Base-by-base conservation (phyloP, 2,888 invertebrate species). In the Zygaena filipendulae region DNA sequence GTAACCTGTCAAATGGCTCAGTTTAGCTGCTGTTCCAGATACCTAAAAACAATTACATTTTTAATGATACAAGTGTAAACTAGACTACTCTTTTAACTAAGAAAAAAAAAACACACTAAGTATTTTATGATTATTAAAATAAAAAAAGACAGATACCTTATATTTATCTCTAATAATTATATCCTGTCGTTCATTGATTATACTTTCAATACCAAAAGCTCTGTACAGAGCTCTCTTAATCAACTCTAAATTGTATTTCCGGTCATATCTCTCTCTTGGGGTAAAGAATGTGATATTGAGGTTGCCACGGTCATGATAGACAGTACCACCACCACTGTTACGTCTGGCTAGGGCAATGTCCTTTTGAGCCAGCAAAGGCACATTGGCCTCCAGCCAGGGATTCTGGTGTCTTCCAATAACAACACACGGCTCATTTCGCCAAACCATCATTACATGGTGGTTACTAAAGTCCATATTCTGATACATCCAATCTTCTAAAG, bases 321-420 rank as follows among this genome's bases (percentile, higher is more conserved):
- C 97, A 3, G 97, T 90, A 13, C 97, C 98, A 35, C 99, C 92
- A 13, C 98, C 98, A 66, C 97, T 97, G 54, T 93, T 93, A 21
- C 99, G 84, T 32, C 99, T 84, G 0, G 92, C 97, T 35, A 97
- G 51, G 7, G 84, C 79, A 31, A 97, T 87, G 9, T 87, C 87
- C 21, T 83, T 79, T 25, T 86, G 84, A 36, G 81, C 58, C 25
- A 92, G 62, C 21, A 82, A 81, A 2, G 86, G 82, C 2, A 93
- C 72, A 62, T 97, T 91, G 2, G 92, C 89, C 64, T 99, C 98
- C 16, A 88, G 62, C 91, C 97, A 99, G 1, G 97, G 95, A 69
- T 99, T 99, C 67, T 98, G 98, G 67, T 97, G 94, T 32, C 94
- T 86, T 4, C 99, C 99, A 58, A 98, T 88, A 3, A 99, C 97